Evolutionary conservation across 2,113 vertebrate genomes (phyloP), one percentile per base, ranked within the genome.

Genomic region (Aphelocoma coerulescens): DNA sequence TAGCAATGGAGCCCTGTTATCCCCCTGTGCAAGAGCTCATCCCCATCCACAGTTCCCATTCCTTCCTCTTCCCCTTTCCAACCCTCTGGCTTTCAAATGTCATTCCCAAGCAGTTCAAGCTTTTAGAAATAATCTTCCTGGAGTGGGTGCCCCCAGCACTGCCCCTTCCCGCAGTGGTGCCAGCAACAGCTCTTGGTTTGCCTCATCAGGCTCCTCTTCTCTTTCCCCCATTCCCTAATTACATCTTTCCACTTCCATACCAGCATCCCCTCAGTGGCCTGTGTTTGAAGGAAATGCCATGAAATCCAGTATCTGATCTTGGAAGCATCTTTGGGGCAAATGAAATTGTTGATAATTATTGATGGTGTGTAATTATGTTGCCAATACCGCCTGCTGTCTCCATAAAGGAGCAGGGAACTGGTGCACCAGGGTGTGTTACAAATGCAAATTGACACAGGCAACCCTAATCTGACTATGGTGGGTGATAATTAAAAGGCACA

Each of bases 1-100:
- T 48, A 16, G 13, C 1, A 8, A 7, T 2, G 7, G 35, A 88
- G 32, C 16, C 4, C 21, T 5, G 0, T 24, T 27, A 48, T 5
- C 9, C 48, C 21, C 8, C 9, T 1, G 2, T 26, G 20, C 27
- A 17, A 1, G 9, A 63, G 21, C 32, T 44, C 21, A 9, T 16
- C 37, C 39, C 28, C 32, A 18, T 23, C 84, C 2, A 3, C 16
- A 2, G 6, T 3, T 61, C 41, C 18, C 5, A 16, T 43, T 37
- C 33, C 39, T 71, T 49, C 9, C 8, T 75, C 39, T 41, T 67
- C 44, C 28, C 55, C 11, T 84, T 59, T n/a, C 68, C 10, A 4
- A 8, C 54, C 18, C 21, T 57, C 59, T 61, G 77, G 13, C 39
- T 43, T 77, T 65, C 58, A n/a, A 46, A 43, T 24, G 3, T 16